phyloP scores from a whole-genome alignment of 2,888 invertebrate genomes.

The Phortica magna region DNA sequence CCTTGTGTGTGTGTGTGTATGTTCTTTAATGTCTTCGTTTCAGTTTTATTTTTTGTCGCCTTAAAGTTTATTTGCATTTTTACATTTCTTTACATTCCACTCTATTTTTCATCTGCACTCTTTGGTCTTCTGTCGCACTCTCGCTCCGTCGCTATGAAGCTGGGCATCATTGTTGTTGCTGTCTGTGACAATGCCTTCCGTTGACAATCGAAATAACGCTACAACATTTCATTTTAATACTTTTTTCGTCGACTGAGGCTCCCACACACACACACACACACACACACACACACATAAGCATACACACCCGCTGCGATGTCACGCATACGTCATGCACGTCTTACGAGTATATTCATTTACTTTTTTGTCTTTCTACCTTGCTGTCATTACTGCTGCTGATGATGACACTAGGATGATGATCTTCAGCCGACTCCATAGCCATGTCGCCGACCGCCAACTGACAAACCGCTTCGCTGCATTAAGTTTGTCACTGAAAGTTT shows the following conservation, averaged over 20 bases:
- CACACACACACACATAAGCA: slow-evolving; percentile 32
- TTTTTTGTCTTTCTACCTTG: slow-evolving; percentile 27
- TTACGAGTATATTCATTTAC: slow-evolving; percentile 45
- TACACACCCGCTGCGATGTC: background rate
- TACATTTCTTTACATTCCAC: background rate
- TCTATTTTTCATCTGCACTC: background rate
- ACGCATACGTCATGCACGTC: slow-evolving; percentile 12
- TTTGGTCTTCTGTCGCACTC: background rate
- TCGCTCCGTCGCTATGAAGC: background rate
- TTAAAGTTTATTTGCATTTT: slow-evolving; percentile 46
- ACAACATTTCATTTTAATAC: slow-evolving; percentile 68
- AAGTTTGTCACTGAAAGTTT: slow-evolving; percentile 59
- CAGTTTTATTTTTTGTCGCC: slow-evolving; percentile 27
- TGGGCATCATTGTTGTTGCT: background rate
- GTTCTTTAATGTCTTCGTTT: background rate
- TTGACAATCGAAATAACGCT: slow-evolving; percentile 46
- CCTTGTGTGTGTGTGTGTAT: slow-evolving; percentile 24
- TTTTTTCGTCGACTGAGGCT: slow-evolving; percentile 36
- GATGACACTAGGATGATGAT: background rate
- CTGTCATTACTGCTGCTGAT: slow-evolving; percentile 22
- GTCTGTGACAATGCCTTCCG: slow-evolving; percentile 25
- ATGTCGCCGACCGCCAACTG: slow-evolving; percentile 33
- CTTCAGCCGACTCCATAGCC: background rate
- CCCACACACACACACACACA: slow-evolving; percentile 30
- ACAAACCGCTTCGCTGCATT: background rate